phyloP scores from a whole-genome alignment of 2,888 invertebrate species.

The Volucella bombylans region DNA sequence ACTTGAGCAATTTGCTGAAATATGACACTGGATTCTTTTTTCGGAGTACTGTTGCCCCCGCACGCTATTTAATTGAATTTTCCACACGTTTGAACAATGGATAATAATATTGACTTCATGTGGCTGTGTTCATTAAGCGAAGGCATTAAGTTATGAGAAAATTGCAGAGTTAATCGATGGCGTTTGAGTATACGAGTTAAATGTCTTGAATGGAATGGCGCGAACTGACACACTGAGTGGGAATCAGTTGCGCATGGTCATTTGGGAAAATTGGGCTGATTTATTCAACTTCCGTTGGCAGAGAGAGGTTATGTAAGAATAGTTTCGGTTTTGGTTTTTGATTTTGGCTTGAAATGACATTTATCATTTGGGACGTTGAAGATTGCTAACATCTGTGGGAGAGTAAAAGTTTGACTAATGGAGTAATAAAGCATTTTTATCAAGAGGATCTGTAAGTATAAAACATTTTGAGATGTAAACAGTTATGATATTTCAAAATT shows the following conservation, averaged over 20 bases:
- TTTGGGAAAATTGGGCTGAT: not conserved
- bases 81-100: conserved; percentile 61
- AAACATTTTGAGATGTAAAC: too few species aligned
- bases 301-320: not conserved
- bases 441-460: too few species aligned
- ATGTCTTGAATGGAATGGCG: conserved; percentile 8
- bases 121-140: conserved; percentile 27
- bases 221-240: conserved; percentile 16
- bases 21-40: conserved; percentile 12
- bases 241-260: conserved; percentile 27
- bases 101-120: conserved; percentile 18
- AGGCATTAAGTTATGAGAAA: conserved; percentile 42
- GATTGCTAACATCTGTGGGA: too few species aligned
- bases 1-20: conserved; percentile 12
- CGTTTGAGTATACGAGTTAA: conserved; percentile 26
- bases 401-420: too few species aligned
- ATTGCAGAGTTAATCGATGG: conserved; percentile 20
- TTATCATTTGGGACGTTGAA: not conserved
- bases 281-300: conserved; percentile 5
- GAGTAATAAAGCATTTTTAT: too few species aligned
- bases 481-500: too few species aligned
- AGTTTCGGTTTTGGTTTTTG: not conserved
- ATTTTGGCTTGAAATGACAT: not conserved
- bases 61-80: conserved; percentile 46
- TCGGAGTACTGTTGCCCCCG: not conserved